Evolutionary conservation across 2,888 invertebrate species (phyloP), one percentile per base, ranked within the genome.

Genomic region (Dasysyrphus albostriatus): DNA sequence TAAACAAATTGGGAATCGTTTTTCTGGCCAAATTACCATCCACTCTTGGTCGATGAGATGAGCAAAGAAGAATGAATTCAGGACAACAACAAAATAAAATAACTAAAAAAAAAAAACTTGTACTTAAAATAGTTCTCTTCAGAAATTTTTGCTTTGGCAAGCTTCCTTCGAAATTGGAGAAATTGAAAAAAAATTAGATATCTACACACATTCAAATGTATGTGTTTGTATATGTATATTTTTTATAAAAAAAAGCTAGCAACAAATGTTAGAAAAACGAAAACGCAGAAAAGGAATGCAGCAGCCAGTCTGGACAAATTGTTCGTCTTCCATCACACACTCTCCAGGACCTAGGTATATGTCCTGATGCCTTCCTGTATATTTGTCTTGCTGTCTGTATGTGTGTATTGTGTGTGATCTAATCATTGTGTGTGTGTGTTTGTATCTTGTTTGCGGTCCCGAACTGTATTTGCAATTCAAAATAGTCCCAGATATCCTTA

Each of bases 1-100:
- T 82, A 82, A 82, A 87, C 83, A 88, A 88, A 88, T 88, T 83
- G 83, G 39, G 61, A 80, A 83, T 76, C 79, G 76, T 88, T 88
- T 88, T 88, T 83, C 79, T 83, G 75, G 56, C 83, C 88, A 77
- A 88, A 88, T 83, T 83, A 83, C 88, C 76, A 80, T 88, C 58
- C 67, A 69, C 59, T 82, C 65, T 76, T 59, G 80, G 83, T 84
- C 65, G 58, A 75, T 74, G 70, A 80, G 65, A 79, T 56, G 63
- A 39, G 69, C 54, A 69, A 69, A 69, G 54, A 69, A 69, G 51
- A 54, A 69, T 19, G 39, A 74, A 76, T 77, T 49, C 9, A 44
- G 7, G 5, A 47, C 24, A 63, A 47, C 10, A 49, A 14, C 14
- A 16, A 16, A n/a, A 39, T 14, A 8, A 61, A 74, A 65, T 39